Percentiles rank a stretch among this genome's conserved stretches.
These are phyloP conservation scores for Melanargia galathea DNA, from an alignment of 2,888 invertebrate genomes.

Conservation along the genomic window DNA sequence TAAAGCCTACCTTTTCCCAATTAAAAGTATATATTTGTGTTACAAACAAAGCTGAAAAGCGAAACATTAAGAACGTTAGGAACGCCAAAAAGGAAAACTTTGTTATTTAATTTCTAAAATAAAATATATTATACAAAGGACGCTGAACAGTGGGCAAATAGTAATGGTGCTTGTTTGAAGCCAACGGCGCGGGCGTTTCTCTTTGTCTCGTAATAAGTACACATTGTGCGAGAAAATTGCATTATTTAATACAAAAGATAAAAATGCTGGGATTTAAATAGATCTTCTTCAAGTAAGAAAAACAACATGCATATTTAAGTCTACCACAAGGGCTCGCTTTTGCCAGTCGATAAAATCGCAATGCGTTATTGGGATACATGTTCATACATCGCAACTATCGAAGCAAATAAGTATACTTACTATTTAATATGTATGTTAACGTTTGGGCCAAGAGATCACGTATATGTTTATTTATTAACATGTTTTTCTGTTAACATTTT, in stretches of 20 bases:
- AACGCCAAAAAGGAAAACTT: neutral
- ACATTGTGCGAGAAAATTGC: constrained; percentile 6
- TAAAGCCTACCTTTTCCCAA: neutral
- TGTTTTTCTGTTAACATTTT: no score
- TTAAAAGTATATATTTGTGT: constrained; percentile 2
- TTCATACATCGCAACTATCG: no score
- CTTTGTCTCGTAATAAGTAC: constrained; percentile 2
- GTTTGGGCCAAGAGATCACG: no score
- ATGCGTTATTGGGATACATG: no score
- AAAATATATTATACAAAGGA: constrained; percentile 13
- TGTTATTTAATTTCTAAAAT: constrained; percentile 7
- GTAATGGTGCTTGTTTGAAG: neutral
- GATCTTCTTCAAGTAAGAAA: no score
- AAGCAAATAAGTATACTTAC: no score
- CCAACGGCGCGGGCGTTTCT: constrained; percentile 4
- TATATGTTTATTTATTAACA: no score
- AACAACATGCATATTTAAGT: no score
- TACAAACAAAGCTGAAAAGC: constrained; percentile 8
- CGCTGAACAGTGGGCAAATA: neutral
- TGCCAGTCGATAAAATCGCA: no score
- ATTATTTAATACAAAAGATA: neutral
- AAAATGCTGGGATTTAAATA: neutral
- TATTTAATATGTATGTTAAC: no score
- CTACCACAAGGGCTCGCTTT: no score
- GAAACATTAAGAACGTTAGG: constrained; percentile 1